A percentile compares a stretch with the other conserved stretches of the same genome.
Conservation (phyloP, 2,797 vertebrate species). For the Microctenopoma lineatum region DNA sequence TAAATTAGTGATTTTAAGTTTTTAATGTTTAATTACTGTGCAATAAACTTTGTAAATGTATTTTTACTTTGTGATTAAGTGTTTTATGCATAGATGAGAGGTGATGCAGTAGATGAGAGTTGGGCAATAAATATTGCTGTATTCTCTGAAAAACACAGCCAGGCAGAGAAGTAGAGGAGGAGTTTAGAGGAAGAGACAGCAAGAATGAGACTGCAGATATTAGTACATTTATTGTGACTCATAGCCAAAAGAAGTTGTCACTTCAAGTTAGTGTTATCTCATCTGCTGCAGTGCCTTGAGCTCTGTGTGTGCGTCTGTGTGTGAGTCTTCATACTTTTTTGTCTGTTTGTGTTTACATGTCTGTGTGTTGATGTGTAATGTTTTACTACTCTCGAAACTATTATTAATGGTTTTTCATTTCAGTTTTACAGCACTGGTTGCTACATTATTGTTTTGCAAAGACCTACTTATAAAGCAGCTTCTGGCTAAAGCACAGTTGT, state of each 20-base stretch:
- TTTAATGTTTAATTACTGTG: too few species aligned
- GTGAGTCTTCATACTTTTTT: slow-evolving; percentile 8
- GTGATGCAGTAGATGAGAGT: too few species aligned
- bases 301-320: slow-evolving; percentile 7
- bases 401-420: slow-evolving; percentile 23
- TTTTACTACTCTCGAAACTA: slow-evolving; percentile 20
- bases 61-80: too few species aligned
- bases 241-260: slow-evolving; percentile 62
- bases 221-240: slow-evolving; percentile 68
- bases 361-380: slow-evolving; percentile 4
- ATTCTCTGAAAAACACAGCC: slow-evolving; percentile 18
- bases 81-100: neutral
- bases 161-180: neutral
- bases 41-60: too few species aligned
- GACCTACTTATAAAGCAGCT: neutral
- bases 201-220: slow-evolving; percentile 56
- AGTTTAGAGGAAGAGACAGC: slow-evolving; percentile 18
- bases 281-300: slow-evolving; percentile 48
- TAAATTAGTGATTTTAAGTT: too few species aligned
- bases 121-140: slow-evolving; percentile 15
- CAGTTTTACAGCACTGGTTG: neutral
- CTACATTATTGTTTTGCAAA: neutral
- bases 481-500: neutral
- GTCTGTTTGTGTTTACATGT: slow-evolving; percentile 26
- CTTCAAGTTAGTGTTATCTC: slow-evolving; percentile 70